Evolutionary conservation across 2,888 invertebrate genomes (phyloP).

Genomic region (Schizotus pectinicornis): DNA sequence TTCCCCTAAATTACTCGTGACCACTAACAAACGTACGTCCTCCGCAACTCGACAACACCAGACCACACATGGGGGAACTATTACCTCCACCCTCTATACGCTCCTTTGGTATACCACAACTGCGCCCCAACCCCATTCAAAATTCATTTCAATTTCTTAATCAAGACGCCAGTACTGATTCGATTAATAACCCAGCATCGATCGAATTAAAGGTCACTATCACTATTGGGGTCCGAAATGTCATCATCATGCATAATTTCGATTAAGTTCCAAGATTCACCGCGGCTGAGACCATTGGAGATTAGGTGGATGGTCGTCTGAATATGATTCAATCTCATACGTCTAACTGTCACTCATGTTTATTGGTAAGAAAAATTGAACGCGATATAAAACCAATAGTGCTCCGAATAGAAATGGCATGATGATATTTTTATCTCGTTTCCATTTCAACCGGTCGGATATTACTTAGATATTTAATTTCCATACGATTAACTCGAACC

Average conservation of each 20-base stretch:
- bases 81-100: constrained; percentile 29
- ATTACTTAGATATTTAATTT: constrained; percentile 54
- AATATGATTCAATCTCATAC: constrained; percentile 39
- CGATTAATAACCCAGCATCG: constrained; percentile 25
- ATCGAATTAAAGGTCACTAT: constrained; percentile 24
- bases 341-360: constrained; percentile 49
- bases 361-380: constrained; percentile 51
- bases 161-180: constrained; percentile 32
- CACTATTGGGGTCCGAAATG: constrained; percentile 9
- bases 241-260: background rate
- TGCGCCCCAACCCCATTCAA: constrained; percentile 34
- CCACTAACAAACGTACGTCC: constrained; percentile 42
- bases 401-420: constrained; percentile 46
- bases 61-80: constrained; percentile 30
- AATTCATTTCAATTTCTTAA: constrained; percentile 40
- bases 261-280: background rate
- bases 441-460: constrained; percentile 52
- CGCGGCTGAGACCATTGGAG: constrained; percentile 5
- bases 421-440: constrained; percentile 49
- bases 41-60: constrained; percentile 32
- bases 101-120: constrained; percentile 26
- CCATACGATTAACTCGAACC: constrained; percentile 53
- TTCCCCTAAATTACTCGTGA: constrained; percentile 41
- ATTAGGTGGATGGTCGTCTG: constrained; percentile 26
- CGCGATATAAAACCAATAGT: constrained; percentile 46